Evolutionary conservation across 92 coral and sea anemone species (phyloP), one percentile per base, ranked within the genome.

Genomic region (Blastomussa wellsi): DNA sequence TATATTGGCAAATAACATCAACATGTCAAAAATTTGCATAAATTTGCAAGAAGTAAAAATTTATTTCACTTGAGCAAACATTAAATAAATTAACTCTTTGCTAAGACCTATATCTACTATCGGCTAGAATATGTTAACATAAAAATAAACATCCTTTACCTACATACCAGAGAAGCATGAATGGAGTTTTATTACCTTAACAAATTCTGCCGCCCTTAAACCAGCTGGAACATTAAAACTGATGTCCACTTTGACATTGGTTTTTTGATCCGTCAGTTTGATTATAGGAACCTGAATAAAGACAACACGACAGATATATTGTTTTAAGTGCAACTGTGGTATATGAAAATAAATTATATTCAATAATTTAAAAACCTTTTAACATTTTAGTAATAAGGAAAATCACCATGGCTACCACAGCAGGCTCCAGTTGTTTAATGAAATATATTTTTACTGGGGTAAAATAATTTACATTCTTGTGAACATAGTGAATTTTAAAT

Each of bases 201-300:
- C 93, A 88, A 96, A 95, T 47, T 94, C 93, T n/a, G 98, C 99
- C 64, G 96, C 96, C 65, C 89, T 80, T 22, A 94, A 90, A 28
- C 98, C 99, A 5, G 95, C 98, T 19, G 85, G 83, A 47, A 92
- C 93, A 79, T 96, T 96, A 67, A 96, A 96, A 74, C 98, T 94
- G 68, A 96, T 94, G 84, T 96, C 99, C 77, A 96, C 88, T 86
- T 94, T 96, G 14, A 96, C 97, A 74, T 95, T 89, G 32, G 98
- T 96, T 78, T 91, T 88, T 76, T 90, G 92, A 84, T 96, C 99
- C 13, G 99, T 96, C 80, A 96, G 91, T 79, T 96, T 96, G 55
- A 96, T 96, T 57, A 96, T 96, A 4, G 99, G 99, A 33, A 96
- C 98, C 99, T 86, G 72, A 26, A 42, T 41, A 86, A 77, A 85